Base-by-base conservation (phyloP, 2,888 invertebrate genomes). In the Agrochola macilenta region DNA sequence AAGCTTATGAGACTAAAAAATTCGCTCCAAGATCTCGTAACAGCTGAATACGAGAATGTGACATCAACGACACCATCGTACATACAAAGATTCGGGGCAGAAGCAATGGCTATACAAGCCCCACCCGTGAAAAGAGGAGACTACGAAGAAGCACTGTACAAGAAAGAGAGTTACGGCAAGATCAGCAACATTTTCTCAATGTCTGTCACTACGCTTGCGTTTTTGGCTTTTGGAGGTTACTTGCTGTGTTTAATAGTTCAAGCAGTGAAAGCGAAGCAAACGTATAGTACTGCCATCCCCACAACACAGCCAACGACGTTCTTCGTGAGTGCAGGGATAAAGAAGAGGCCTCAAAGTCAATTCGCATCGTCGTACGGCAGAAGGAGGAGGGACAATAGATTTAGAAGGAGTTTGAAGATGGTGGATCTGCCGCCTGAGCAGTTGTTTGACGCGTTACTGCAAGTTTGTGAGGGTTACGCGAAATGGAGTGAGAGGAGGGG, bases 141-240 rank as follows among this genome's bases (percentile, higher is more conserved):
- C 66, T 95, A 97, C 74, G 97, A 97, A 90, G 97, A 97, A 11
- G 94, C 93, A 2, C 87, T 96, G 1, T 90, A 93, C 89, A 95
- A 97, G 89, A 97, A 96, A 84, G 94, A 95, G 11, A 91, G 96
- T 64, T 96, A 97, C 46, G 97, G 97, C 7, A 98, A 98, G 92
- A 96, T 98, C 69, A 98, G 98, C 85, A 98, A 98, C 66, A 97
- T 98, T 71, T 98, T 98, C 90, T 98, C 98, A 82, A 96, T 98
- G 86, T 98, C 98, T 0, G 97, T 98, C 17, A 98, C 98, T 0
- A 97, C 98, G 0, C 93, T 98, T 73, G 98, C 98, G 0, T 98
- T 98, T 94, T 94, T 98, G 12, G 98, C 98, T 0, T 99, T 99
- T 89, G 98, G 98, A 0, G 98, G 98, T 2, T 99, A 99, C 91